Conservation (phyloP, 2,797 vertebrate species). For the Tolypeutes matacus region DNA sequence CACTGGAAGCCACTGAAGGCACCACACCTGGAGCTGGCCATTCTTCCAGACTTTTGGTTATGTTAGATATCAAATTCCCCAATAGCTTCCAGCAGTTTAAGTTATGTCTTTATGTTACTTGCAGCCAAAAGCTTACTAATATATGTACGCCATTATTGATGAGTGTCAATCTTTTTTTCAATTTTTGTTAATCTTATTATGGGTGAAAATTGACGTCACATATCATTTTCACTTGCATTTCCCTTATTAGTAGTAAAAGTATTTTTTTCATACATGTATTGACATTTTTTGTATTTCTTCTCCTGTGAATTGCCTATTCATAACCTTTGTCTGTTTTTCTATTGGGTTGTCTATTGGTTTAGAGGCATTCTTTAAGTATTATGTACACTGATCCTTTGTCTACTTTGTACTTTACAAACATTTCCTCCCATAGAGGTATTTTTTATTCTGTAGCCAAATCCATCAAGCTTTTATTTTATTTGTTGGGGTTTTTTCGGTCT, state of each 20-base stretch:
- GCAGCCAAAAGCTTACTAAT: not conserved
- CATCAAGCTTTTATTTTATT: slow-evolving; percentile 37
- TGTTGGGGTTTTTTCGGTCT: not conserved
- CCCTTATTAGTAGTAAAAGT: slow-evolving; percentile 9
- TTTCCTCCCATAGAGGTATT: not conserved
- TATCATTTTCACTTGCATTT: slow-evolving; percentile 39
- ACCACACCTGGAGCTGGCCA: not conserved
- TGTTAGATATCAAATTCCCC: not conserved
- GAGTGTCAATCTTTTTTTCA: slow-evolving; percentile 15
- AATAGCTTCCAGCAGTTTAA: not conserved
- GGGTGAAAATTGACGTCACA: not conserved
- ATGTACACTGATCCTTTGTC: not conserved
- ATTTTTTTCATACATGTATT: not conserved
- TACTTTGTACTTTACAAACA: slow-evolving; percentile 13
- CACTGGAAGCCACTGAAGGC: not conserved
- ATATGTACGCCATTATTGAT: not conserved
- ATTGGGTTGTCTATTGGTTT: slow-evolving; percentile 1
- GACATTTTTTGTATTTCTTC: slow-evolving; percentile 34
- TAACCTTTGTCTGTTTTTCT: not conserved
- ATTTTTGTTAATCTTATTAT: not conserved
- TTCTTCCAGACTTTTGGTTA: not conserved
- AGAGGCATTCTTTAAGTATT: slow-evolving; percentile 13
- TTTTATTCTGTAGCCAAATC: not conserved
- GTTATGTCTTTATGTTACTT: not conserved
- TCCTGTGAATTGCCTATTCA: not conserved